phyloP scores from a whole-genome alignment of 2,113 vertebrate genomes.

The Pyxicephalus adspersus region DNA sequence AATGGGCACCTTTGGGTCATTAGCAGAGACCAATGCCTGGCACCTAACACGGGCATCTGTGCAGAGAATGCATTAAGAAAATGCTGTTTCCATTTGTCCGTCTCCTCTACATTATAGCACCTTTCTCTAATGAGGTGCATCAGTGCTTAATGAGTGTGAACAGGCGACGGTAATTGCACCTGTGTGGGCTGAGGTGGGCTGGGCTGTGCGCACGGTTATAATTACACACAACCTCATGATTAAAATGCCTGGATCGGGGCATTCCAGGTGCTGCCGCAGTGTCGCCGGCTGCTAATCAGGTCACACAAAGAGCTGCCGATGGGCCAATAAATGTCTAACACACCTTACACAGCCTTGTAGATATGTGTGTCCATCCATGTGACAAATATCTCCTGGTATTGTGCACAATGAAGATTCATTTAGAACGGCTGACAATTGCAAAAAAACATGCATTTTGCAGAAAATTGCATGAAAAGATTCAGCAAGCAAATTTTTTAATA shows the following conservation, averaged over 20 bases:
- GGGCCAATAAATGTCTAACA: not conserved
- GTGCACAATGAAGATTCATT: too few species aligned
- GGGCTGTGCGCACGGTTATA: conserved; percentile 69
- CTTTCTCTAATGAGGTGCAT: conserved; percentile 75
- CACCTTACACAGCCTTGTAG: too few species aligned
- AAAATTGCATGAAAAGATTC: too few species aligned
- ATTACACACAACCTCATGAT: conserved; percentile 68
- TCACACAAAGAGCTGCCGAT: not conserved
- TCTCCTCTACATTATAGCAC: conserved; percentile 63
- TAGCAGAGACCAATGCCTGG: not conserved
- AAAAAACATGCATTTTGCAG: too few species aligned
- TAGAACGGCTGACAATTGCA: too few species aligned
- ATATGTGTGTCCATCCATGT: too few species aligned
- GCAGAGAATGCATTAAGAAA: not conserved
- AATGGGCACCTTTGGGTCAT: too few species aligned
- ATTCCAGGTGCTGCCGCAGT: not conserved
- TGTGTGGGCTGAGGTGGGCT: conserved; percentile 72
- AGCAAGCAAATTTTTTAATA: too few species aligned
- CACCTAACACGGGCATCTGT: too few species aligned
- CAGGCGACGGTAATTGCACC: conserved; percentile 72
- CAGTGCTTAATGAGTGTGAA: conserved; percentile 75
- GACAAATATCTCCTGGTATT: too few species aligned
- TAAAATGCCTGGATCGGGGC: not conserved
- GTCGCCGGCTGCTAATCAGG: not conserved
- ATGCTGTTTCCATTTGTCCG: not conserved